Evolutionary conservation across 2,113 vertebrate genomes (phyloP).

Genomic region (Halcyon senegalensis): DNA sequence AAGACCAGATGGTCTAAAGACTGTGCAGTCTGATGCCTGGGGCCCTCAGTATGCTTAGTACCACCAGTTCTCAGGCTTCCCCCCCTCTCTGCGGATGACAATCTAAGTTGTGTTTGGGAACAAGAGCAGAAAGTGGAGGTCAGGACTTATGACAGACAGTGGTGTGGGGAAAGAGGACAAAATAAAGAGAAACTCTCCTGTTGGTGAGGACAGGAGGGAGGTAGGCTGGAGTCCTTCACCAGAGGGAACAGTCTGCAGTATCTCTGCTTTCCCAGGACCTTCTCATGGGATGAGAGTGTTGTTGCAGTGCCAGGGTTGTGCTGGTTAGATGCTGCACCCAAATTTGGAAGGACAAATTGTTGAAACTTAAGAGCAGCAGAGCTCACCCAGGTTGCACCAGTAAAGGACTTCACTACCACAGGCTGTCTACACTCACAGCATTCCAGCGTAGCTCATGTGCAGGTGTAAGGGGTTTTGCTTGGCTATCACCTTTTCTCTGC

Average conservation of each 20-base stretch:
- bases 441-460: not conserved
- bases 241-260: not conserved
- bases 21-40: not conserved
- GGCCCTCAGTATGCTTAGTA: not conserved
- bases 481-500: not conserved
- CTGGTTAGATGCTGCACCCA: not conserved
- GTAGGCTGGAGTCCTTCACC: not conserved
- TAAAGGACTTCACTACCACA: no score
- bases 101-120: not conserved
- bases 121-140: not conserved
- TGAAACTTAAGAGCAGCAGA: not conserved
- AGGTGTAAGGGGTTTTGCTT: not conserved
- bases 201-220: not conserved
- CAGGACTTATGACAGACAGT: not conserved
- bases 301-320: not conserved
- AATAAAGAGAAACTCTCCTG: not conserved
- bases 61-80: not conserved
- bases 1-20: not conserved
- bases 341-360: not conserved
- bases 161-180: not conserved
- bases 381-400: fast-evolving
- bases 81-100: not conserved
- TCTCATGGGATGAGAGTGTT: not conserved
- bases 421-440: not conserved
- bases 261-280: not conserved